These are phyloP conservation scores for Uromys caudimaculatus DNA, from an alignment of 2,797 vertebrate genomes.

Conservation along the genomic window DNA sequence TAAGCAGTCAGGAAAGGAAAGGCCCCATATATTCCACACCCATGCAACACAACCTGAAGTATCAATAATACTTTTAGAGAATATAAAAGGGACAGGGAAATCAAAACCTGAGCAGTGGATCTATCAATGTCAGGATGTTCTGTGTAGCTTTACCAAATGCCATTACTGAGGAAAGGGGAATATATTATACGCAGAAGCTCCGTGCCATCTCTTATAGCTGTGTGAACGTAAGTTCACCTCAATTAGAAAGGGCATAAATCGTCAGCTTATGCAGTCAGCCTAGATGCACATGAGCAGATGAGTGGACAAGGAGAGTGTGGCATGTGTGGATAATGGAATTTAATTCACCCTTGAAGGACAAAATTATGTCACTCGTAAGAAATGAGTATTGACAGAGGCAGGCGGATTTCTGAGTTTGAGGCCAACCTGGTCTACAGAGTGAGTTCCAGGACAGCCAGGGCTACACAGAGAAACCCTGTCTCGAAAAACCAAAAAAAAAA, in stretches of 20 bases:
- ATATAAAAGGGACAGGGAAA: background rate
- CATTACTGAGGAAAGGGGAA: background rate
- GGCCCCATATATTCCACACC: background rate
- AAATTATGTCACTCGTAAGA: background rate
- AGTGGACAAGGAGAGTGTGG: background rate
- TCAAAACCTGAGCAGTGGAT: background rate
- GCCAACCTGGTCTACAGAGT: too few species aligned
- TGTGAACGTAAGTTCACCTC: slow-evolving; percentile 33
- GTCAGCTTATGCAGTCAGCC: background rate
- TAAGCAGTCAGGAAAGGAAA: background rate
- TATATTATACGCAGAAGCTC: background rate
- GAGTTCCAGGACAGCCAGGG: too few species aligned
- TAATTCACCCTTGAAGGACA: background rate
- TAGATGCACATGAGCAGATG: background rate
- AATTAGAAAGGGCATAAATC: background rate
- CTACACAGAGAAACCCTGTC: too few species aligned
- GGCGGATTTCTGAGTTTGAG: too few species aligned
- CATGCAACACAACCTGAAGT: slow-evolving; percentile 16
- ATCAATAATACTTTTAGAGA: slow-evolving; percentile 7
- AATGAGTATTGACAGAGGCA: background rate
- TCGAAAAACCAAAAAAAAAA: too few species aligned
- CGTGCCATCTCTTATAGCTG: background rate
- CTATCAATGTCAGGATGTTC: background rate
- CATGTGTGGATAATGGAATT: background rate
- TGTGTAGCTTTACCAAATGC: background rate